Evolutionary conservation across 2,797 vertebrate species (phyloP).

Genomic region (Leuciscus waleckii): DNA sequence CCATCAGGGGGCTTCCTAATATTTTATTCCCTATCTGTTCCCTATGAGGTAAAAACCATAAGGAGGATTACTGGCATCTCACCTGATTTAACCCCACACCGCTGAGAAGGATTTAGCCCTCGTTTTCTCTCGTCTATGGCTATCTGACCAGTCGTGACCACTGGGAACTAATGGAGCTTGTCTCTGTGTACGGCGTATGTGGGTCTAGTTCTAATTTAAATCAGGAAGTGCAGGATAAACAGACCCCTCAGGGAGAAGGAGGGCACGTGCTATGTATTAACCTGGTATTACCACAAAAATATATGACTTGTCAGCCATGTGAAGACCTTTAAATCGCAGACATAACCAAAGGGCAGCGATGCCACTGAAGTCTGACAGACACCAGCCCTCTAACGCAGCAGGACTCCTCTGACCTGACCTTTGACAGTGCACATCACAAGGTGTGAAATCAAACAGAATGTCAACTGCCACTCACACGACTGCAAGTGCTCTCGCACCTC

Average conservation of each 20-base stretch:
- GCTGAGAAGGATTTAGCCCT: not conserved
- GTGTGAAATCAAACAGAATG: slow-evolving; percentile 51
- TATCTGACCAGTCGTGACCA: not conserved
- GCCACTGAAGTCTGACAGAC: slow-evolving; percentile 28
- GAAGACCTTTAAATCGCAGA: slow-evolving; percentile 35
- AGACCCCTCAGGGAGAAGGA: not conserved
- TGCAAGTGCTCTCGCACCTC: not conserved
- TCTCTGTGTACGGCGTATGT: not conserved
- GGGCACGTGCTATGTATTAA: not conserved
- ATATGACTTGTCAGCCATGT: slow-evolving; percentile 22
- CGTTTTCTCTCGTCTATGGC: slow-evolving; percentile 12
- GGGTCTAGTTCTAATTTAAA: slow-evolving; percentile 20
- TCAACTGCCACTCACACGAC: slow-evolving; percentile 4
- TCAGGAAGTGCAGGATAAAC: slow-evolving; percentile 3
- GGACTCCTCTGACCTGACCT: slow-evolving; percentile 39
- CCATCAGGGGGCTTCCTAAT: slow-evolving; percentile 29
- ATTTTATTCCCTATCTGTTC: slow-evolving; percentile 21
- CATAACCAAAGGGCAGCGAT: slow-evolving; percentile 39
- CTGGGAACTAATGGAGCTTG: slow-evolving; percentile 24
- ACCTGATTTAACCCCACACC: slow-evolving; percentile 38
- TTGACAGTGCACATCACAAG: slow-evolving; percentile 38
- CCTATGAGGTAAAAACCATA: not conserved
- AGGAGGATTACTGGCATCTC: slow-evolving; percentile 12
- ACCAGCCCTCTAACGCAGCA: slow-evolving; percentile 10
- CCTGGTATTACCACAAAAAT: slow-evolving; percentile 26